phyloP scores from a whole-genome alignment of 2,888 invertebrate genomes.

The Cheiracanthium punctorium region DNA sequence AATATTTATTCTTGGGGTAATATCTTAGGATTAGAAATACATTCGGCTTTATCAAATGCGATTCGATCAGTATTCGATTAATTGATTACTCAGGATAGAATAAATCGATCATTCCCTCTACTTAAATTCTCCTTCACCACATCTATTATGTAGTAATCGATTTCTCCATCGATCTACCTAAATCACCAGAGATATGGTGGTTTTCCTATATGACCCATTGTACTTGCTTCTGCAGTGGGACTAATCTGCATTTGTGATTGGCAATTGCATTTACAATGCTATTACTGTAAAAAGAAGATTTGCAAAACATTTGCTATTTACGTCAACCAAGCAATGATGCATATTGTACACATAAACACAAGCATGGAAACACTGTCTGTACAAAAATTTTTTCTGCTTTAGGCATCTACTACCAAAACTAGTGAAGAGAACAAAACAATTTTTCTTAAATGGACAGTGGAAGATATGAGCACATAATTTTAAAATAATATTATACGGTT shows the following conservation, averaged over 20 bases:
- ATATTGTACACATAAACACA: too few species aligned
- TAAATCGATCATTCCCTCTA: constrained; percentile 58
- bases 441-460: too few species aligned
- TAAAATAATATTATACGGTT: too few species aligned
- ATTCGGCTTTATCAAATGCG: constrained; percentile 2
- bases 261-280: neutral
- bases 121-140: constrained; percentile 51
- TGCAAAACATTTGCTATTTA: too few species aligned
- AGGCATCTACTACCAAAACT: too few species aligned
- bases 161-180: constrained; percentile 45
- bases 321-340: too few species aligned
- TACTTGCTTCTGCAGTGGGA: neutral
- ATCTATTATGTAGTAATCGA: constrained; percentile 59
- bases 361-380: too few species aligned
- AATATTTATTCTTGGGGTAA: neutral
- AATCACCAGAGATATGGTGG: constrained; percentile 42
- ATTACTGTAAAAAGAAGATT: too few species aligned
- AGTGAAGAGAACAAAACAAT: too few species aligned
- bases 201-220: neutral
- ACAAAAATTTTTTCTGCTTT: too few species aligned
- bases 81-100: constrained; percentile 42
- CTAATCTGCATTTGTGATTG: neutral
- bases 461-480: too few species aligned
- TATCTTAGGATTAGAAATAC: neutral
- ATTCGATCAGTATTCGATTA: constrained; percentile 50